Evolutionary conservation across 2,888 invertebrate genomes (phyloP).

Genomic region (Tenthredo notha): DNA sequence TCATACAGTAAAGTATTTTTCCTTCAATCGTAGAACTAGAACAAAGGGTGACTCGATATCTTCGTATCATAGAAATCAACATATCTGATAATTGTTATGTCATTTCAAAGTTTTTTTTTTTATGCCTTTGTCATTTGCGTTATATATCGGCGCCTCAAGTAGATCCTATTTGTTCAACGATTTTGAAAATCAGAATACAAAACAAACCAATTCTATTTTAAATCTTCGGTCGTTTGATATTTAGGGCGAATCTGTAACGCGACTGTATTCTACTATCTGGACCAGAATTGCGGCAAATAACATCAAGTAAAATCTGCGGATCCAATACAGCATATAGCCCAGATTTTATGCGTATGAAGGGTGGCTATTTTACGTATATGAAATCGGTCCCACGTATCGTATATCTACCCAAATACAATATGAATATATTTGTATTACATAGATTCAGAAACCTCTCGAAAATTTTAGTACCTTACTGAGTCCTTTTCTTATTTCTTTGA

Average conservation of each 20-base stretch:
- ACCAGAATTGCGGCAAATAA: not conserved
- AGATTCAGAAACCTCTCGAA: not conserved
- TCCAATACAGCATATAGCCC: not conserved
- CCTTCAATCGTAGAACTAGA: not conserved
- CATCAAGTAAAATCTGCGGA: not conserved
- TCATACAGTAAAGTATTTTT: not conserved
- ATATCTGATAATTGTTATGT: not conserved
- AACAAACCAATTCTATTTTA: not conserved
- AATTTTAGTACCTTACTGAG: too few species aligned
- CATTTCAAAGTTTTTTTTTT: not conserved
- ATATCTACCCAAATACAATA: not conserved
- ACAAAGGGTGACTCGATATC: not conserved
- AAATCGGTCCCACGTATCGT: not conserved
- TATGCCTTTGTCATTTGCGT: not conserved
- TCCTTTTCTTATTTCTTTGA: too few species aligned
- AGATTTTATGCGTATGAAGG: not conserved
- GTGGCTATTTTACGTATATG: not conserved
- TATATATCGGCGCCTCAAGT: not conserved
- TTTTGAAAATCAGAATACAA: not conserved
- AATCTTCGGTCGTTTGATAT: not conserved
- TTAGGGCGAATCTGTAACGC: not conserved
- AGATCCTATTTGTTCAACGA: not conserved
- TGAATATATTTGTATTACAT: not conserved
- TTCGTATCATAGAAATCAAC: not conserved
- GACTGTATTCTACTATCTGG: not conserved